phyloP scores from a whole-genome alignment of 2,888 invertebrate species.

The Leptura quadrifasciata region DNA sequence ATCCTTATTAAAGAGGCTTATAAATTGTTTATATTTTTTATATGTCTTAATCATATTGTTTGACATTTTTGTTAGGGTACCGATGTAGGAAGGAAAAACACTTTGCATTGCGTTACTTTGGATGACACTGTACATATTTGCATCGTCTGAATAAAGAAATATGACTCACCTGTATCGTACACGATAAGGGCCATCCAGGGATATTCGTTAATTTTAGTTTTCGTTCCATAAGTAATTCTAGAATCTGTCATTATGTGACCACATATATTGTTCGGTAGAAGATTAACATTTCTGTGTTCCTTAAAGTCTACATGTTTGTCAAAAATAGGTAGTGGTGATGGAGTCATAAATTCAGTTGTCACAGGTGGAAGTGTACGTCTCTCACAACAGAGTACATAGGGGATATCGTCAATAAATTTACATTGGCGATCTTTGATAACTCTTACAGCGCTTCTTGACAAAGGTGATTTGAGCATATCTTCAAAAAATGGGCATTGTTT shows the following conservation, averaged over 20 bases:
- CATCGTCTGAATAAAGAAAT: background rate
- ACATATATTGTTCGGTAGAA: constrained; percentile 74
- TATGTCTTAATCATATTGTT: too few species aligned
- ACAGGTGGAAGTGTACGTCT: constrained; percentile 39
- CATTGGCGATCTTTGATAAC: constrained; percentile 69
- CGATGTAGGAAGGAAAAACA: too few species aligned
- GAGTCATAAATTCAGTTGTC: background rate
- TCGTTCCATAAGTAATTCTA: constrained; percentile 79
- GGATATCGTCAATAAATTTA: constrained; percentile 70
- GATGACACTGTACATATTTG: too few species aligned
- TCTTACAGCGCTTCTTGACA: constrained; percentile 63
- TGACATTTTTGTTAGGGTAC: too few species aligned
- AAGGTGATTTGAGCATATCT: constrained; percentile 66
- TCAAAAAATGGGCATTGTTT: constrained; percentile 66
- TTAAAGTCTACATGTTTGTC: background rate
- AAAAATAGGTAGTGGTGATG: background rate
- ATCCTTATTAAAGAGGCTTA: too few species aligned
- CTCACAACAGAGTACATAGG: constrained; percentile 78
- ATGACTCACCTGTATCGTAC: constrained; percentile 71
- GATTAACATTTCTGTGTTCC: constrained; percentile 37
- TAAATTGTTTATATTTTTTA: too few species aligned
- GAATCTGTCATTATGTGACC: constrained; percentile 76
- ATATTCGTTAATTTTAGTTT: constrained; percentile 79
- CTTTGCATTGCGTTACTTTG: too few species aligned
- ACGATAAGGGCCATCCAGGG: constrained; percentile 87